Conservation (phyloP, 2,113 vertebrate genomes). For the Noturus placidus region DNA sequence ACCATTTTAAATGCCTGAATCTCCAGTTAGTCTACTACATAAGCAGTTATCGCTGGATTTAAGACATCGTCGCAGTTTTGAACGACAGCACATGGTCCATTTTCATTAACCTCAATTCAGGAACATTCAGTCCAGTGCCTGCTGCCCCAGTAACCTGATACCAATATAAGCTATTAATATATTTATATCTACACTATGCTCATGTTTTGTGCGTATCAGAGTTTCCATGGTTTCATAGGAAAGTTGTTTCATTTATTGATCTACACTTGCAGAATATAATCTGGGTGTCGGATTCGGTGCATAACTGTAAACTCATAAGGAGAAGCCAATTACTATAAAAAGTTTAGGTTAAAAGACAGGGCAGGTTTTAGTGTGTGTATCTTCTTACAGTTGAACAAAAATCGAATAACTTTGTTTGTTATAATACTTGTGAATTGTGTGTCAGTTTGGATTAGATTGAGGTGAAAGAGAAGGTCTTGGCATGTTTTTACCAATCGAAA, state of each 20-base stretch:
- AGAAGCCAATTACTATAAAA: not conserved
- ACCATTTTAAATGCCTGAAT: conserved; percentile 8
- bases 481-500: not conserved
- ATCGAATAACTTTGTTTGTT: not conserved
- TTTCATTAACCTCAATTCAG: conserved; percentile 38
- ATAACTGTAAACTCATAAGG: not conserved
- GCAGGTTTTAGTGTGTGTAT: not conserved
- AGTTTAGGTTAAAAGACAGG: not conserved
- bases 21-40: not conserved
- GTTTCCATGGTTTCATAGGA: conserved; percentile 14
- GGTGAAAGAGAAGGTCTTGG: not conserved
- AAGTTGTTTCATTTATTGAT: not conserved
- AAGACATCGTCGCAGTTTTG: not conserved
- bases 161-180: conserved; percentile 33
- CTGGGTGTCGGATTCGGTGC: not conserved
- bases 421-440: not conserved
- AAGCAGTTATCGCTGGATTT: not conserved
- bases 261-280: not conserved
- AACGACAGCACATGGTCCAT: not conserved
- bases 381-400: not conserved
- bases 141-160: conserved; percentile 30
- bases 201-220: conserved; percentile 13
- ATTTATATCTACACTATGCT: conserved; percentile 15
- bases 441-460: not conserved
- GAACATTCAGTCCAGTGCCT: conserved; percentile 31